Conservation (phyloP, 2,888 invertebrate species). For the Rapana venosa region DNA sequence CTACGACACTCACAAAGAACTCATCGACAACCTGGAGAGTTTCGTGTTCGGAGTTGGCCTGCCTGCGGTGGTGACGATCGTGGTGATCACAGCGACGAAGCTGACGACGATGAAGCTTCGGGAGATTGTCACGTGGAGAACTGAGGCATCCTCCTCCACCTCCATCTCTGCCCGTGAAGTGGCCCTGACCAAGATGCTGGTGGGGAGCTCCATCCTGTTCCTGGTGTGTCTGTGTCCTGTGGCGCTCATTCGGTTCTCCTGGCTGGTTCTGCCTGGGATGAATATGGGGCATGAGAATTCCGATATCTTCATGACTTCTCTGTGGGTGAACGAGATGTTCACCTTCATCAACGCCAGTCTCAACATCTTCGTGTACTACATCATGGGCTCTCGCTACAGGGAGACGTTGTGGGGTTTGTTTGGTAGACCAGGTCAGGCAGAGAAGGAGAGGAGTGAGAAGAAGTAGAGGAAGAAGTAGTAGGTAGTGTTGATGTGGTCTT, state of each 20-base stretch:
- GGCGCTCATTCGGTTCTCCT: not conserved
- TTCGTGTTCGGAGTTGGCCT: not conserved
- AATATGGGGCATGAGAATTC: not conserved
- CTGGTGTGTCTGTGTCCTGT: not conserved
- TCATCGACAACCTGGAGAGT: not conserved
- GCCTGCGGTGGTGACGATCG: not conserved
- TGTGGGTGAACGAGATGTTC: not conserved
- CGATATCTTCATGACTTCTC: not conserved
- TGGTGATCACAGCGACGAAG: not conserved
- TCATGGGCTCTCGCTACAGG: not conserved
- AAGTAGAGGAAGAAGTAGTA: too few relatives aligned
- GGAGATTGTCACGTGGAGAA: not conserved
- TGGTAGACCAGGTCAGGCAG: not conserved
- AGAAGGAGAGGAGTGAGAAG: not conserved
- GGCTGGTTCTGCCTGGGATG: not conserved
- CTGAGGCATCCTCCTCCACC: not conserved
- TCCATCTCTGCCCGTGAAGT: not conserved
- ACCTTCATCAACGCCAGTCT: not conserved
- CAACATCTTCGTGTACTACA: conserved; percentile 1
- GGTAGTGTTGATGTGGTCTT: too few relatives aligned
- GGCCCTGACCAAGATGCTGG: conserved; percentile 15
- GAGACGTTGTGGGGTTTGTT: not conserved
- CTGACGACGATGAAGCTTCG: not conserved
- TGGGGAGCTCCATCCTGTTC: not conserved
- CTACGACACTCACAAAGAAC: not conserved